Evolutionary conservation across 1,140 invertebrate species (phyloP).

Genomic region (Philotrypesis tridentata): DNA sequence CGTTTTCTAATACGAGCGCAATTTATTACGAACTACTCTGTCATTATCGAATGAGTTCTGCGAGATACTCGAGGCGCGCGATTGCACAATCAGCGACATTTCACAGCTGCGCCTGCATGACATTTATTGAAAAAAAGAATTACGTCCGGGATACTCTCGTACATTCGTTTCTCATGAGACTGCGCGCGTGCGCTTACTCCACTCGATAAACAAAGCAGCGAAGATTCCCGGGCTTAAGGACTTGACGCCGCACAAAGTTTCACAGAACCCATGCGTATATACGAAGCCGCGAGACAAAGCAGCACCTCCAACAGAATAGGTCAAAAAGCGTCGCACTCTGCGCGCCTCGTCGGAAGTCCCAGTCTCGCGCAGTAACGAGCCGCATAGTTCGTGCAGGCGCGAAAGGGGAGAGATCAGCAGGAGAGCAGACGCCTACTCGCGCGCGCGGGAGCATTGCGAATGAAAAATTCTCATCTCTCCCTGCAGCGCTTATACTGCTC

Average conservation of each 20-base stretch:
- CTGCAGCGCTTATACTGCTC: background rate
- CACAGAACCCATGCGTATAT: background rate
- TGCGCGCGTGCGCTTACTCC: background rate
- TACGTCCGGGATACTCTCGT: background rate
- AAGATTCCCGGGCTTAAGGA: background rate
- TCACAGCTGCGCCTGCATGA: background rate
- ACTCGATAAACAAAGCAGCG: background rate
- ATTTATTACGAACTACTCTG: background rate
- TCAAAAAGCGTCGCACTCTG: background rate
- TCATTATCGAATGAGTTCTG: background rate
- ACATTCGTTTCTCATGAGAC: background rate
- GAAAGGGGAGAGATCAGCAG: background rate
- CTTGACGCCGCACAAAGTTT: background rate
- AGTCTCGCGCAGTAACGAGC: background rate
- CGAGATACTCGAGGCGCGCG: background rate
- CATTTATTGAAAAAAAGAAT: background rate
- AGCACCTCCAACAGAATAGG: background rate
- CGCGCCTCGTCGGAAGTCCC: background rate
- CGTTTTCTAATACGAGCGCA: background rate
- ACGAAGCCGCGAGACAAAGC: background rate
- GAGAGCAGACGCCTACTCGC: background rate
- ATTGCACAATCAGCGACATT: background rate
- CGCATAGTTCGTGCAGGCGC: background rate
- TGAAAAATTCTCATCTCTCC: slow-evolving; percentile 28
- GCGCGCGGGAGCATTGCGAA: slow-evolving; percentile 13